These are phyloP conservation scores for Ictalurus furcatus DNA, from an alignment of 2,113 vertebrate genomes.

Conservation along the genomic window DNA sequence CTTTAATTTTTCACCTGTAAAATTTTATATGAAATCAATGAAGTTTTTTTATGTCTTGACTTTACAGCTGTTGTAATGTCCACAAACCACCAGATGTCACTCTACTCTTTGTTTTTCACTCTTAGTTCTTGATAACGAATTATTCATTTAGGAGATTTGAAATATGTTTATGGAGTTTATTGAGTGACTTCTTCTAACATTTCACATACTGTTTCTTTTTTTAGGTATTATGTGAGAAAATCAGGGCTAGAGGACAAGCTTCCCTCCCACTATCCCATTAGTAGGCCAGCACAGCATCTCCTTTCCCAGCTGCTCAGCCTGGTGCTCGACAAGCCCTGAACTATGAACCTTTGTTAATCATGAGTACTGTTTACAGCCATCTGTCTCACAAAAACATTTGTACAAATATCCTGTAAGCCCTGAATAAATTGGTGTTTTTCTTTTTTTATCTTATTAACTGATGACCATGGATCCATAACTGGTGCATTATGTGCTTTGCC, in stretches of 20 bases:
- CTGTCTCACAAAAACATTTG: not conserved
- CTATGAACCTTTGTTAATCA: not conserved
- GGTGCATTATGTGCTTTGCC: not conserved
- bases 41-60: no score
- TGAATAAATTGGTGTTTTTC: not conserved
- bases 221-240: slow-evolving; percentile 75
- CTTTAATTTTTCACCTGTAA: not conserved
- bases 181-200: not conserved
- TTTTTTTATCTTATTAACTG: not conserved
- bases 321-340: slow-evolving; percentile 60
- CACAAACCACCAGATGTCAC: not conserved
- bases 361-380: not conserved
- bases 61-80: not conserved
- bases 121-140: not conserved
- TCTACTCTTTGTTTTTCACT: not conserved
- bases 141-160: not conserved
- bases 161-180: not conserved
- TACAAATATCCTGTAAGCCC: not conserved
- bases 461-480: not conserved
- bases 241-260: slow-evolving; percentile 66
- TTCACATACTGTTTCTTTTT: not conserved
- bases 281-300: slow-evolving; percentile 61
- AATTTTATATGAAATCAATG: not conserved
- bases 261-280: slow-evolving; percentile 71
- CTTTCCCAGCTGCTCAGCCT: slow-evolving; percentile 66